phyloP scores from a whole-genome alignment of 1,140 invertebrate species.

The Muscidifurax raptorellus region DNA sequence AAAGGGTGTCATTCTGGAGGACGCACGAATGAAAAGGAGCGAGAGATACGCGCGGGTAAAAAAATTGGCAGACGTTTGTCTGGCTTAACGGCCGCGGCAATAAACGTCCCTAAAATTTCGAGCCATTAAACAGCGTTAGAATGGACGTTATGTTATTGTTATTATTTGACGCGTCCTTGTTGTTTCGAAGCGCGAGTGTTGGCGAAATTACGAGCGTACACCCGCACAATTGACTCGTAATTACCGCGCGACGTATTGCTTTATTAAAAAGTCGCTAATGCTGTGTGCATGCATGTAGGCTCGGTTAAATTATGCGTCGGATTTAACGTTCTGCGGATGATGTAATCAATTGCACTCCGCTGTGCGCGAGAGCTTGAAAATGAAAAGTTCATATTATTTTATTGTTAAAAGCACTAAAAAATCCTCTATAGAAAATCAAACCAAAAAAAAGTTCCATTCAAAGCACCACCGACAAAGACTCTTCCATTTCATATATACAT shows the following conservation, averaged over 20 bases:
- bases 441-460: background rate
- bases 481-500: background rate
- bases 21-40: conserved; percentile 1
- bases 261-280: conserved; percentile 14
- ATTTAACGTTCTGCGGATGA: background rate
- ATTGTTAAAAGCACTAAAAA: too few relatives aligned
- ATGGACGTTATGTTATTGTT: conserved; percentile 30
- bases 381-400: too few relatives aligned
- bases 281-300: background rate
- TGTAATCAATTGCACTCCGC: background rate
- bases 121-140: conserved; percentile 22
- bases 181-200: background rate
- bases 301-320: background rate
- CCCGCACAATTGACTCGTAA: background rate
- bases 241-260: conserved; percentile 9
- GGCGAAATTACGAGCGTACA: background rate
- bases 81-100: conserved; percentile 35
- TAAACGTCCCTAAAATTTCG: conserved; percentile 42
- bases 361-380: too few relatives aligned
- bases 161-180: background rate
- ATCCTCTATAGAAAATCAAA: too few relatives aligned
- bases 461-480: too few relatives aligned
- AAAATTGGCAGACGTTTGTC: conserved; percentile 14
- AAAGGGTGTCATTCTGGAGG: conserved; percentile 34
- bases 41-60: background rate